Percentiles rank a stretch among this genome's conserved stretches.
Conservation (phyloP, 1,140 invertebrate genomes). For the Euwallacea fornicatus region DNA sequence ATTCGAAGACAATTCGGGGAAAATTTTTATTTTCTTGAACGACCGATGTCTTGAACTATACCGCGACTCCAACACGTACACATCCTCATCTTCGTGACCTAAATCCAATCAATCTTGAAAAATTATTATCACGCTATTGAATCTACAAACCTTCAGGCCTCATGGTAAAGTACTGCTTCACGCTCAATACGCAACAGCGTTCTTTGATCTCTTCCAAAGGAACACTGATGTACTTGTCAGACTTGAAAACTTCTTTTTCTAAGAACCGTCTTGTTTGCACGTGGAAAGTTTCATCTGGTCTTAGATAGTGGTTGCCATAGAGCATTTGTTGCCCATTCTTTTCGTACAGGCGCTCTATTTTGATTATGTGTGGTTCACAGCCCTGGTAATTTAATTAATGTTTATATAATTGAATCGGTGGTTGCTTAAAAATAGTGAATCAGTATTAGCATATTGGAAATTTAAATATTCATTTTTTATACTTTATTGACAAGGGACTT, state of each 20-base stretch:
- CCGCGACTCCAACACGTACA: constrained; percentile 95
- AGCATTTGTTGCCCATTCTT: constrained; percentile 85
- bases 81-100: constrained; percentile 87
- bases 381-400: constrained; percentile 48
- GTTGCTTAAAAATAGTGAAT: too few species aligned
- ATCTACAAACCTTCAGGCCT: constrained; percentile 69
- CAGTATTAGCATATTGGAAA: too few species aligned
- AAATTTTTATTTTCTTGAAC: constrained; percentile 92
- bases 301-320: constrained; percentile 83
- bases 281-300: constrained; percentile 89
- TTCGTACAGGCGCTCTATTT: constrained; percentile 86
- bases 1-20: constrained; percentile 68
- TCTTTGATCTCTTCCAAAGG: constrained; percentile 88
- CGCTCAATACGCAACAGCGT: constrained; percentile 90
- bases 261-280: constrained; percentile 92
- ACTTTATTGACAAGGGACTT: too few species aligned
- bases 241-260: constrained; percentile 96
- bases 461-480: too few species aligned
- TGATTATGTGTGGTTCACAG: constrained; percentile 80
- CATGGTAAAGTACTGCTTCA: constrained; percentile 93
- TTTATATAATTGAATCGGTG: background rate
- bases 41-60: constrained; percentile 83
- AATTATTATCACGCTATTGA: background rate
- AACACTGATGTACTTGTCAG: constrained; percentile 80
- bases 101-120: background rate